These are phyloP conservation scores for Epizoanthus rinbou DNA, from an alignment of 92 coral and sea anemone species.

Conservation along the genomic window DNA sequence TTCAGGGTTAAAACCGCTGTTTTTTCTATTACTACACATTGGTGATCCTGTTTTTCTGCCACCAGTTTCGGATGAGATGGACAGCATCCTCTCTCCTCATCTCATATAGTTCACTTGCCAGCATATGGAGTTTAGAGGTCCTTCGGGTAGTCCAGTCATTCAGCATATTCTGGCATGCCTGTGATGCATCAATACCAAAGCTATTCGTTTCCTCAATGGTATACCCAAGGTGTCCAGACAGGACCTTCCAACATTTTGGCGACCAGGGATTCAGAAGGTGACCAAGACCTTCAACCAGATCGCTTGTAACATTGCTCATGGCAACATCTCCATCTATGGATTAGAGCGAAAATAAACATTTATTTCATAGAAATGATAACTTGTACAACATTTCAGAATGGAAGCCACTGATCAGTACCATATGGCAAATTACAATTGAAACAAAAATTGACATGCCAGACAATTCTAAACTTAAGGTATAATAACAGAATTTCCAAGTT, in stretches of 20 bases:
- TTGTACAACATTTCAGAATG: no score
- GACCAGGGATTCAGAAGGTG: background rate
- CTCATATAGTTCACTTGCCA: background rate
- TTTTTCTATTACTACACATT: background rate
- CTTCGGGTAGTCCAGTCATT: background rate
- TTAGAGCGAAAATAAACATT: background rate
- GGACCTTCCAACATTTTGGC: background rate
- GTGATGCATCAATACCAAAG: background rate
- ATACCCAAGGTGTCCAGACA: background rate
- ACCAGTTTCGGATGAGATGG: background rate
- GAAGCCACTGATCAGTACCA: no score
- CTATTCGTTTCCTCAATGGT: background rate
- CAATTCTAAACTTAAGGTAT: no score
- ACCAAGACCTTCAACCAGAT: background rate
- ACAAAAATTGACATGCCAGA: no score
- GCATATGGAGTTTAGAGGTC: background rate
- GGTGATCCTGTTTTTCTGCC: background rate
- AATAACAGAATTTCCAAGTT: no score
- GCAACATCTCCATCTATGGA: background rate
- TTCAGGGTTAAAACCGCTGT: no score
- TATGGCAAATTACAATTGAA: no score
- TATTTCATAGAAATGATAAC: no score
- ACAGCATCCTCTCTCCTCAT: background rate
- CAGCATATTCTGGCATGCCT: background rate
- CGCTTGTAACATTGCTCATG: background rate